Evolutionary conservation across 1,140 invertebrate genomes (phyloP).

Genomic region (Delia radicum): DNA sequence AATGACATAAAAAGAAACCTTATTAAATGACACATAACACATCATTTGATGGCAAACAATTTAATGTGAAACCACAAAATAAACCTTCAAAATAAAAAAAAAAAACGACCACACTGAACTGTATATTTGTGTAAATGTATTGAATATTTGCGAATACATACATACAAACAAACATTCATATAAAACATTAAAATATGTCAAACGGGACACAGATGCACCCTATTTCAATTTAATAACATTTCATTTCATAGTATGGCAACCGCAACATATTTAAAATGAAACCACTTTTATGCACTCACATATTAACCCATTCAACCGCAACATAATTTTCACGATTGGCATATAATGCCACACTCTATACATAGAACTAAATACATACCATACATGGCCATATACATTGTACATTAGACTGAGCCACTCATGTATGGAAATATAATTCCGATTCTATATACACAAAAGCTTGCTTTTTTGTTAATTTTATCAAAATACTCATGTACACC

Average conservation of each 20-base stretch:
- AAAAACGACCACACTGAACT: not conserved
- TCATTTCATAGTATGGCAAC: slow-evolving; percentile 14
- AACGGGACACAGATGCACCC: slow-evolving; percentile 20
- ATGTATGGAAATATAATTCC: no score
- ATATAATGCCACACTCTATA: not conserved
- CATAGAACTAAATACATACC: no score
- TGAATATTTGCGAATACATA: not conserved
- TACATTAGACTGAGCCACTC: no score
- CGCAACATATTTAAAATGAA: slow-evolving; percentile 21
- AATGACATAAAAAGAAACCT: slow-evolving; percentile 9
- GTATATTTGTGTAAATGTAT: not conserved
- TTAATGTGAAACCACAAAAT: slow-evolving; percentile 21
- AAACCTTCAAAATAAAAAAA: slow-evolving; percentile 11
- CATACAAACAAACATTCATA: not conserved
- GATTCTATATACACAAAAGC: no score
- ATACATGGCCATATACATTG: no score
- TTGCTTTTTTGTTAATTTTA: no score
- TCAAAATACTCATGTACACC: no score
- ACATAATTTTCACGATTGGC: slow-evolving; percentile 21
- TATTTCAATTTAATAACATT: slow-evolving; percentile 24
- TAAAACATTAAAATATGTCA: slow-evolving; percentile 15
- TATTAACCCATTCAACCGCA: slow-evolving; percentile 21
- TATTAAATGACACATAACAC: slow-evolving; percentile 20
- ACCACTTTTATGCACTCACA: slow-evolving; percentile 22
- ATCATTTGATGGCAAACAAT: slow-evolving; percentile 16